Evolutionary conservation across 2,113 vertebrate species (phyloP).

Genomic region (Microcebus murinus): DNA sequence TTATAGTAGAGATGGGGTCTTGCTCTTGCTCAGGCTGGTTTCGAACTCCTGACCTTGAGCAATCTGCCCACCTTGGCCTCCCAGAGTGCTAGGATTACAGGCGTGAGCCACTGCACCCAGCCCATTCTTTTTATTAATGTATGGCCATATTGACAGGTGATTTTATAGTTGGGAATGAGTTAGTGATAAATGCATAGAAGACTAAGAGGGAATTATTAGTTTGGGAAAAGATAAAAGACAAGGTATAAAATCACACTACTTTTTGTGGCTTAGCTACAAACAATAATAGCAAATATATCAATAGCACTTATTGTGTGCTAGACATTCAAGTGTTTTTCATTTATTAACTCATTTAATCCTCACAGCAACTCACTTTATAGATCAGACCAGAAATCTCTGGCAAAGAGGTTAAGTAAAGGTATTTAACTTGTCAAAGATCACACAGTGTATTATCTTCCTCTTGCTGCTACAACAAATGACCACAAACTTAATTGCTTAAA

Average conservation of each 20-base stretch:
- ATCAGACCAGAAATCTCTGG: background rate
- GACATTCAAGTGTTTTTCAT: background rate
- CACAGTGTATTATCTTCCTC: background rate
- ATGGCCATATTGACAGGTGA: background rate
- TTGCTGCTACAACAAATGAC: background rate
- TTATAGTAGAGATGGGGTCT: too few relatives aligned
- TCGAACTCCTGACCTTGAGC: too few relatives aligned
- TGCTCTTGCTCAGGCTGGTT: too few relatives aligned
- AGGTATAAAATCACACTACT: background rate
- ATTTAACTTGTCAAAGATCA: background rate
- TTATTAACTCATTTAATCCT: slow-evolving; percentile 3
- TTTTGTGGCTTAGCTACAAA: background rate
- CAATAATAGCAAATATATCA: background rate
- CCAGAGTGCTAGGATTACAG: too few relatives aligned
- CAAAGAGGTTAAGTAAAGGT: background rate
- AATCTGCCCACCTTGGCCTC: too few relatives aligned
- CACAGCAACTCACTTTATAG: background rate
- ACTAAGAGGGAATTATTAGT: background rate
- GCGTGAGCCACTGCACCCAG: too few relatives aligned
- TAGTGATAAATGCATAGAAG: background rate
- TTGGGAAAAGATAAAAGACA: slow-evolving; percentile 5
- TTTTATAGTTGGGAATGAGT: background rate
- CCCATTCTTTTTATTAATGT: background rate
- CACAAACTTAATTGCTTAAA: slow-evolving; percentile 7
- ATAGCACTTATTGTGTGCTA: background rate